Evolutionary conservation across 30 jellyfish, hydroid and myxozoan genomes (phyloP).

Genomic region (Pseudorhiza aurosa): DNA sequence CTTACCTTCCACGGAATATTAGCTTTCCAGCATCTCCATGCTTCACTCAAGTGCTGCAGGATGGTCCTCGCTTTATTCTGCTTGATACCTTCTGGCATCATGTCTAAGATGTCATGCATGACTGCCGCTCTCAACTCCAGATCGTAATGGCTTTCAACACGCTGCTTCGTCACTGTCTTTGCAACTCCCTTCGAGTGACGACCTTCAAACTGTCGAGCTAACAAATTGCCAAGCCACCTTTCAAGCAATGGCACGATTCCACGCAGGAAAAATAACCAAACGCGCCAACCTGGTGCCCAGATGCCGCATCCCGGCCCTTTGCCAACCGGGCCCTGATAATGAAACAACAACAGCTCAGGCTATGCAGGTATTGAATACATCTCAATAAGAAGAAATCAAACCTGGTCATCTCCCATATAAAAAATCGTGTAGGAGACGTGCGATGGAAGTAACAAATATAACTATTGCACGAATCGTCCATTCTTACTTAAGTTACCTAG

Average conservation of each 20-base stretch:
- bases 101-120: constrained; percentile 98
- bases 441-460: no score
- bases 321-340: constrained; percentile 99
- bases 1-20: constrained; percentile 99
- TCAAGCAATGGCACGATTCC: constrained; percentile 98
- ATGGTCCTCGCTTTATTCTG: constrained; percentile 99
- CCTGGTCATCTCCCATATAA: no score
- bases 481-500: no score
- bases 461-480: no score
- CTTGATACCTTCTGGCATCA: constrained; percentile 99
- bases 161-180: constrained; percentile 97
- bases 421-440: no score
- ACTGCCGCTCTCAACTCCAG: constrained; percentile 99
- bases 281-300: constrained; percentile 99
- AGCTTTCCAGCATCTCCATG: constrained; percentile 99
- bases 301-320: constrained; percentile 99
- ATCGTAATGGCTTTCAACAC: constrained; percentile 99
- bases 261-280: constrained; percentile 96
- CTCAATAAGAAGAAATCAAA: no score
- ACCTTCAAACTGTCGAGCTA: constrained; percentile 99
- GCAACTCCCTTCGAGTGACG: constrained; percentile 99
- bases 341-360: neutral
- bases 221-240: constrained; percentile 97
- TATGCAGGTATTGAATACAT: no score
- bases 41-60: constrained; percentile 98